Percentiles rank a stretch among this genome's conserved stretches.
Conservation (phyloP, 2,888 invertebrate species). For the Epinotia brunnichana region DNA sequence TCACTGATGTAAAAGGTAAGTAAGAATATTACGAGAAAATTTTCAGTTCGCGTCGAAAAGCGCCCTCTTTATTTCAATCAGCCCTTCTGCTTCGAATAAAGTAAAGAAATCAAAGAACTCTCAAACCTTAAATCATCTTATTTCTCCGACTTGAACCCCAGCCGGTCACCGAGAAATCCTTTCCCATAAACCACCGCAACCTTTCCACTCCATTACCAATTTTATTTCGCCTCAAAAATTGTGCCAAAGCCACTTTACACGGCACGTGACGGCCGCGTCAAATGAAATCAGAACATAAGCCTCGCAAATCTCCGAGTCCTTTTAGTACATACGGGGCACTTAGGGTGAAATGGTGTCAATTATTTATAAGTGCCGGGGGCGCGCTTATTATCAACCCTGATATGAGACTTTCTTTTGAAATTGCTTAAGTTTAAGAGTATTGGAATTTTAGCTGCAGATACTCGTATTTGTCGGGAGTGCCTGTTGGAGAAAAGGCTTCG, state of each 20-base stretch:
- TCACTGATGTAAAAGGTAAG: too few species aligned
- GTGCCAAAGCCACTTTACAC: slow-evolving; percentile 74
- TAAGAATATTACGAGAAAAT: too few species aligned
- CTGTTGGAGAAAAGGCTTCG: too few species aligned
- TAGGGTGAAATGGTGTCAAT: slow-evolving; percentile 82
- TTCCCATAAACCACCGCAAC: slow-evolving; percentile 44
- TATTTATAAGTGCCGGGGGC: slow-evolving; percentile 77
- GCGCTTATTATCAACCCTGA: slow-evolving; percentile 40
- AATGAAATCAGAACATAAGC: slow-evolving; percentile 82
- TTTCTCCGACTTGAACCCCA: slow-evolving; percentile 5
- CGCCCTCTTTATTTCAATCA: background rate
- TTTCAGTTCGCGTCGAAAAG: background rate
- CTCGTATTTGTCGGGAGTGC: too few species aligned
- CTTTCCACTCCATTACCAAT: slow-evolving; percentile 82
- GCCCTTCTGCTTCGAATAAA: background rate
- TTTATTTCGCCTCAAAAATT: slow-evolving; percentile 78
- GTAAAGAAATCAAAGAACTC: slow-evolving; percentile 9
- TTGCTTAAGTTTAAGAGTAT: slow-evolving; percentile 42
- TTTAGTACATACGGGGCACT: slow-evolving; percentile 75
- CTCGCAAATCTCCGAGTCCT: slow-evolving; percentile 76
- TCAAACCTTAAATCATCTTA: slow-evolving; percentile 3
- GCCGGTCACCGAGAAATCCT: slow-evolving; percentile 26
- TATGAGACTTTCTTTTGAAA: slow-evolving; percentile 35
- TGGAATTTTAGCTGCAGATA: background rate
- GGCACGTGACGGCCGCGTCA: slow-evolving; percentile 77